Evolutionary conservation across 2,797 vertebrate genomes (phyloP).

Genomic region (Acridotheres tristis): DNA sequence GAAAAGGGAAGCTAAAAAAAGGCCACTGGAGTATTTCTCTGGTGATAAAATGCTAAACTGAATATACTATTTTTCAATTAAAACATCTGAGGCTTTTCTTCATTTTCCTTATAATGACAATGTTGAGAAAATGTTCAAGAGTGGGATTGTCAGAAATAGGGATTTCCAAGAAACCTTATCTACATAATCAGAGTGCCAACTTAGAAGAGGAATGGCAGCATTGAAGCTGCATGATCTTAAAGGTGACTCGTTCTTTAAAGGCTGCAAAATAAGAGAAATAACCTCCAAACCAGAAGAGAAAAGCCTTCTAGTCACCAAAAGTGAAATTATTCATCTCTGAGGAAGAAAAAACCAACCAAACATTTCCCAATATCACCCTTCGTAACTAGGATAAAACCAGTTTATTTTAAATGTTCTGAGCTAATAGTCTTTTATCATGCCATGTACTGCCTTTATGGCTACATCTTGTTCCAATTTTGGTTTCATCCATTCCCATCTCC

Average conservation of each 20-base stretch:
- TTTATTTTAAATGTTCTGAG: conserved; percentile 6
- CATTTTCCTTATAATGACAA: not conserved
- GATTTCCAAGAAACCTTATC: not conserved
- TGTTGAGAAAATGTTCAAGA: not conserved
- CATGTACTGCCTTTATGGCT: conserved; percentile 8
- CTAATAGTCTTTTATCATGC: conserved; percentile 22
- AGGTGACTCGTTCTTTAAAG: not conserved
- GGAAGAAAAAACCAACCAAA: not conserved
- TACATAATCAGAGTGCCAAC: not conserved
- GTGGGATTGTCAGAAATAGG: not conserved
- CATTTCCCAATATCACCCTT: not conserved
- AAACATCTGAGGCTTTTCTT: not conserved
- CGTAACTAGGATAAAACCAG: not conserved
- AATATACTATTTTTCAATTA: not conserved
- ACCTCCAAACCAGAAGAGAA: not conserved
- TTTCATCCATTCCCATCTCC: conserved; percentile 44
- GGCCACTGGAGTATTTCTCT: not conserved
- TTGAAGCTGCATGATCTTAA: not conserved
- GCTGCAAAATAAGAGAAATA: not conserved
- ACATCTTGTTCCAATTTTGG: conserved; percentile 68
- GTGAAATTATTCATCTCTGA: not conserved
- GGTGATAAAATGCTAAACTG: not conserved
- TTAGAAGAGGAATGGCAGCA: not conserved
- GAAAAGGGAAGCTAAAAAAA: not conserved
- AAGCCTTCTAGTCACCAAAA: not conserved